Conservation (phyloP, 2,113 vertebrate genomes). For the Nothobranchius kuhntae region DNA sequence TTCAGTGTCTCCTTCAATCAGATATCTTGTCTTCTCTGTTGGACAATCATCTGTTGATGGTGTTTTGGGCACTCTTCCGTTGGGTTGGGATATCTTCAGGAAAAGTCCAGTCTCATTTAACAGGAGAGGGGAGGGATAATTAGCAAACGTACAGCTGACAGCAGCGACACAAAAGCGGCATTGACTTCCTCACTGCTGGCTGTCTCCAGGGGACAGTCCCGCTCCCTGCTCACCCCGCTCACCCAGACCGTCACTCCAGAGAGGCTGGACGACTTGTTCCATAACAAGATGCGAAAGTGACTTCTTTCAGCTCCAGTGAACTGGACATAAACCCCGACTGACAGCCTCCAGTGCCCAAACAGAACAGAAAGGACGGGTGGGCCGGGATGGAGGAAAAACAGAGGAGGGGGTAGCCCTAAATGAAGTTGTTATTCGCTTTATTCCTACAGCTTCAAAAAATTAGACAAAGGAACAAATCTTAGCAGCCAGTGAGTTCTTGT, state of each 20-base stretch:
- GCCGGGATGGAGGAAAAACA: constrained; percentile 50
- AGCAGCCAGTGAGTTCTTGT: constrained; percentile 7
- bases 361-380: constrained; percentile 72
- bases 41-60: constrained; percentile 76
- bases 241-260: constrained; percentile 69
- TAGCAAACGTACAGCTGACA: constrained; percentile 79
- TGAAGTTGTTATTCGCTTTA: constrained; percentile 73
- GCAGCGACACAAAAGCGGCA: constrained; percentile 80
- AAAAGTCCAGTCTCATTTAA: constrained; percentile 65
- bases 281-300: constrained; percentile 85
- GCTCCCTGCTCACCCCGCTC: constrained; percentile 60
- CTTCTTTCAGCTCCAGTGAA: constrained; percentile 87
- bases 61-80: constrained; percentile 69
- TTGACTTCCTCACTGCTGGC: constrained; percentile 84
- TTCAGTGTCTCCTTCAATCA: constrained; percentile 48
- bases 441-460: constrained; percentile 19
- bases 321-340: constrained; percentile 80
- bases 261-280: constrained; percentile 81
- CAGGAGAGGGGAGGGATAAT: constrained; percentile 68
- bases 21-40: constrained; percentile 40
- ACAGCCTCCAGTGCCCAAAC: constrained; percentile 80
- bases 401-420: constrained; percentile 69
- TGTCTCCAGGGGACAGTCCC: constrained; percentile 69
- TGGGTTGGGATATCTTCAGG: constrained; percentile 61
- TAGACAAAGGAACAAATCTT: constrained; percentile 7